phyloP scores from a whole-genome alignment of 2,113 vertebrate species.

The Xiphorhynchus elegans region DNA sequence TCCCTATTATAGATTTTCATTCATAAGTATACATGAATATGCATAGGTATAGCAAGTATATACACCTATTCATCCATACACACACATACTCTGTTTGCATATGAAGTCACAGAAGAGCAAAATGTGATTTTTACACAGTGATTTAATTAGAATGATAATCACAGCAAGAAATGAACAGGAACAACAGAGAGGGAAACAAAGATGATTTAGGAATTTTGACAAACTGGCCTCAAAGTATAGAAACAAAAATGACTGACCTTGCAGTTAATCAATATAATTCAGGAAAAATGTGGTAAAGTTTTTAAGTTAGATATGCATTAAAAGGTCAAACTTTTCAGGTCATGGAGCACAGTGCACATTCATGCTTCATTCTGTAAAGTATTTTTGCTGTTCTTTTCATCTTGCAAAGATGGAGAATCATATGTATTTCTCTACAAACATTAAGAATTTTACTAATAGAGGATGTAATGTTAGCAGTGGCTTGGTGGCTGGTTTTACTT shows the following conservation, averaged over 20 bases:
- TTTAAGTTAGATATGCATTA: not conserved
- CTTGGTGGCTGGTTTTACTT: not conserved
- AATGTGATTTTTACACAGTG: fast-evolving
- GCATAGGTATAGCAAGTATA: not conserved
- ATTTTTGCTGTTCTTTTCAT: not conserved
- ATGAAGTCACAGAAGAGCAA: not conserved
- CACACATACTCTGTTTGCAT: fast-evolving
- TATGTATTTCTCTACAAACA: not conserved
- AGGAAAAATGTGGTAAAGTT: not conserved
- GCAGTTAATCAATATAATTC: not conserved
- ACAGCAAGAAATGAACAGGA: not conserved
- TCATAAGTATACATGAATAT: not conserved
- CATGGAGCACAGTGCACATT: not conserved
- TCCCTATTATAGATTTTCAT: not conserved
- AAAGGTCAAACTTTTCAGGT: not conserved
- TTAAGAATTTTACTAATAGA: not conserved
- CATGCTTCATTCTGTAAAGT: not conserved
- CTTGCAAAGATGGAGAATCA: not conserved
- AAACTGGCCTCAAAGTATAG: not conserved
- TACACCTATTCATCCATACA: not conserved
- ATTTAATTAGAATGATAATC: not conserved
- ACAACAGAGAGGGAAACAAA: not conserved
- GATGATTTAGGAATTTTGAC: not conserved
- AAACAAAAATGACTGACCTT: not conserved
- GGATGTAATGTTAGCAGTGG: not conserved